These are phyloP conservation scores for Sphaerophoria rueppellii DNA, from an alignment of 2,888 invertebrate species.

Conservation along the genomic window DNA sequence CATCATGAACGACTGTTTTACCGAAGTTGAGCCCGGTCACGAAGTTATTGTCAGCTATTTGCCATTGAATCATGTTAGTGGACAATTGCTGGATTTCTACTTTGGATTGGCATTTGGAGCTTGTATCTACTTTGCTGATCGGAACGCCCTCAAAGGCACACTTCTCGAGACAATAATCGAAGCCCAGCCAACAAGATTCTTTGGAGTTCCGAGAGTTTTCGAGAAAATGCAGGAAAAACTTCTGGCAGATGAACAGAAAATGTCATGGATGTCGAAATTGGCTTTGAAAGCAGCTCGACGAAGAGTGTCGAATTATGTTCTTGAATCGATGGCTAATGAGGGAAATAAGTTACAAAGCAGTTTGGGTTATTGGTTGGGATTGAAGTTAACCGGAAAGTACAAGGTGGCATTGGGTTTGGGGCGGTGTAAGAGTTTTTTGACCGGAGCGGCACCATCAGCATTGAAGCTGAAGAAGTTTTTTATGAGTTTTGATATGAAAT, in stretches of 20 bases:
- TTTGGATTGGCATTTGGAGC: constrained; percentile 79
- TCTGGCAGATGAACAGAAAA: constrained; percentile 87
- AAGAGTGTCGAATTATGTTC: constrained; percentile 85
- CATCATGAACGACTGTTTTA: constrained; percentile 83
- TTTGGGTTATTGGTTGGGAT: constrained; percentile 79
- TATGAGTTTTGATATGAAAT: constrained; percentile 90
- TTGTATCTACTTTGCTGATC: constrained; percentile 91
- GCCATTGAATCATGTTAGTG: constrained; percentile 95
- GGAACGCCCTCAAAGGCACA: constrained; percentile 92
- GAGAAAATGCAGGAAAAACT: constrained; percentile 96
- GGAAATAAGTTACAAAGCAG: constrained; percentile 75
- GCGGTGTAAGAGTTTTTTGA: constrained; percentile 86
- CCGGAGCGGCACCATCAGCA: constrained; percentile 93
- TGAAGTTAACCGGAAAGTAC: constrained; percentile 88
- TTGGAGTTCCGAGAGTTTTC: constrained; percentile 95
- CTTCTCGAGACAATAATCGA: constrained; percentile 88
- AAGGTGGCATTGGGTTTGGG: constrained; percentile 90
- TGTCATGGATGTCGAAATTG: constrained; percentile 86
- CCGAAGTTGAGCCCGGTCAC: constrained; percentile 83
- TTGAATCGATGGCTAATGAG: constrained; percentile 85
- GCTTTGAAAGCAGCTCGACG: constrained; percentile 87
- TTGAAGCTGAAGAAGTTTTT: constrained; percentile 92
- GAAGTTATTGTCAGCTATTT: constrained; percentile 90
- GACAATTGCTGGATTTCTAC: constrained; percentile 90
- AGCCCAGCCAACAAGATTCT: constrained; percentile 90